A percentile compares a stretch with the other conserved stretches of the same genome.
These are phyloP conservation scores for Danio albolineatus DNA, from an alignment of 2,797 vertebrate species.

Conservation along the genomic window DNA sequence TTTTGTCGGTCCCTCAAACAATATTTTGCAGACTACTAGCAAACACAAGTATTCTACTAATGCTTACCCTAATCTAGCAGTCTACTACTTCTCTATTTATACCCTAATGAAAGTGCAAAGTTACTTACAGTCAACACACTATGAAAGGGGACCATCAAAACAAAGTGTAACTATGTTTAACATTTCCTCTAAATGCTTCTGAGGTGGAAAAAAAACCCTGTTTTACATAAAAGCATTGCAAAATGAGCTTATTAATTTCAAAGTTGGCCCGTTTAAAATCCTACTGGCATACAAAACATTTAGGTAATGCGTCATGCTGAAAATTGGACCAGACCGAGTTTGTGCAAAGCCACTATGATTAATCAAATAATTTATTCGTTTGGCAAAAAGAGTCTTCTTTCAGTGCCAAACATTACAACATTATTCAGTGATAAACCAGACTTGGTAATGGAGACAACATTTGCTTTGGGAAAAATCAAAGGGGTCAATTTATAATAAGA, in stretches of 20 bases:
- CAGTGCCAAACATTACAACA: constrained; percentile 25
- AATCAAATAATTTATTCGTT: constrained; percentile 39
- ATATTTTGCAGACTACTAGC: no score
- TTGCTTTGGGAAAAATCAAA: constrained; percentile 41
- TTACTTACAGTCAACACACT: no score
- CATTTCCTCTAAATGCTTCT: neutral
- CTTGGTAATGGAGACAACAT: constrained; percentile 14
- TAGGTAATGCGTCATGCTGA: constrained; percentile 37
- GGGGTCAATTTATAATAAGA: constrained; percentile 28
- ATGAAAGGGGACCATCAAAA: no score
- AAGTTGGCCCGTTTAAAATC: constrained; percentile 48
- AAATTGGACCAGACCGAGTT: constrained; percentile 35
- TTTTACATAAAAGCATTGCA: neutral
- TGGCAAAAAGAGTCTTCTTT: constrained; percentile 19
- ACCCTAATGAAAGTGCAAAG: no score
- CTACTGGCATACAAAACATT: constrained; percentile 45
- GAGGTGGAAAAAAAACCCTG: neutral
- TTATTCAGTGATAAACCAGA: constrained; percentile 18
- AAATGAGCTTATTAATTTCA: constrained; percentile 45
- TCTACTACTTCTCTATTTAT: no score
- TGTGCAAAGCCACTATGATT: constrained; percentile 35
- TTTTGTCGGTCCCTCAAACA: no score
- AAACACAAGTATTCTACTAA: no score
- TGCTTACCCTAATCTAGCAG: no score
- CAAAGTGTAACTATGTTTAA: no score